Conservation (phyloP, 2,113 vertebrate genomes). For the Mungos mungo region DNA sequence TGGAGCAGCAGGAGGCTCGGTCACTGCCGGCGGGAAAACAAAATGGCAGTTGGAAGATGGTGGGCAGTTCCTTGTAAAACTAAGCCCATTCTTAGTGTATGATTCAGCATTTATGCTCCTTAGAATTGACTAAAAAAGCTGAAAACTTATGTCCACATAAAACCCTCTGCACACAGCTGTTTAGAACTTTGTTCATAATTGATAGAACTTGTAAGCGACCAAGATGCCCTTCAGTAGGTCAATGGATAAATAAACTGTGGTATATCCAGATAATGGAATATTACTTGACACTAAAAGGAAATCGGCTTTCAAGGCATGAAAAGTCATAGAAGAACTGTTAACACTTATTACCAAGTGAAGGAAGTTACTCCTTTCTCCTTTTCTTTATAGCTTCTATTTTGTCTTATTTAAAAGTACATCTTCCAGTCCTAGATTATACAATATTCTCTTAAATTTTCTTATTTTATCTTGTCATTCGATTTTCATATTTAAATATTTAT, state of each 20-base stretch:
- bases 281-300: background rate
- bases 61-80: background rate
- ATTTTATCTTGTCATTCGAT: background rate
- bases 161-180: background rate
- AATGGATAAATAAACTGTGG: background rate
- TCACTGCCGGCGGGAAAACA: background rate
- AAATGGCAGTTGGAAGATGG: background rate
- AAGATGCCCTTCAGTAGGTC: background rate
- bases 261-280: background rate
- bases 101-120: background rate
- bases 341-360: background rate
- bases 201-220: background rate
- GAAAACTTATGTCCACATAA: background rate
- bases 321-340: background rate
- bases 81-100: background rate
- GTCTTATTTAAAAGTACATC: background rate
- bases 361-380: background rate
- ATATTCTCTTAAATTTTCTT: background rate
- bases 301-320: background rate
- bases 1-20: background rate
- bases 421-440: background rate
- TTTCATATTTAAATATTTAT: background rate
- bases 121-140: background rate
- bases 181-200: background rate
- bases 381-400: slow-evolving; percentile 12